These are phyloP conservation scores for Amblyornis subalaris DNA, from an alignment of 2,113 vertebrate genomes.

Conservation along the genomic window DNA sequence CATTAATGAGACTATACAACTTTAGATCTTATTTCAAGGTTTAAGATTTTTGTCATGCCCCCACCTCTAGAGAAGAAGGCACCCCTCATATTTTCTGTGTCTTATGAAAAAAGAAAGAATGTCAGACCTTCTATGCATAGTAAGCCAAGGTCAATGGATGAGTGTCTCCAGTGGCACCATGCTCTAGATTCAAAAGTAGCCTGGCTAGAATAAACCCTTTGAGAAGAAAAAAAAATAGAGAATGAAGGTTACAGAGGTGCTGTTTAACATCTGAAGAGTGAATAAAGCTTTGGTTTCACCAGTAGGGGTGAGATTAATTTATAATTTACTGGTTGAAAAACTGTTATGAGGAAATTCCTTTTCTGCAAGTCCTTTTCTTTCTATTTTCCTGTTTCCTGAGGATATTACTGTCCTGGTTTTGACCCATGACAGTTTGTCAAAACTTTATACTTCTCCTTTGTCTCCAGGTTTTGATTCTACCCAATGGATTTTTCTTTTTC, in stretches of 20 bases:
- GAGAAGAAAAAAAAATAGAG: background rate
- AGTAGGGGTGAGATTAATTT: background rate
- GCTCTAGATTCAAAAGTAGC: background rate
- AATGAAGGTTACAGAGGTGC: background rate
- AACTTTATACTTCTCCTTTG: background rate
- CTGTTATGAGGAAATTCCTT: background rate
- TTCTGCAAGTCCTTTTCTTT: background rate
- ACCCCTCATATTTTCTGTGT: background rate
- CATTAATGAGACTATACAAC: background rate
- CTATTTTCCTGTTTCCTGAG: background rate
- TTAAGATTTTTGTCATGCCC: background rate
- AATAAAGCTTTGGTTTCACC: background rate
- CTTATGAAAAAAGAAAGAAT: background rate
- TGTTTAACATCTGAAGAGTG: background rate
- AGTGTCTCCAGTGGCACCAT: background rate
- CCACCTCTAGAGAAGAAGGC: background rate
- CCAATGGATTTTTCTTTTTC: background rate
- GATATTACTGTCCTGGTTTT: background rate
- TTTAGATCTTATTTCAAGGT: background rate
- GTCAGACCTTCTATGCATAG: background rate
- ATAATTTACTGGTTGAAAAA: background rate
- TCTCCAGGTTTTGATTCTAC: background rate
- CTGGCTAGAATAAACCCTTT: background rate
- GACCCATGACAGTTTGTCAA: background rate
- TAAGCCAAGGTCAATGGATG: background rate